These are phyloP conservation scores for Nymphalis io DNA, from an alignment of 1,140 invertebrate genomes.

Conservation along the genomic window DNA sequence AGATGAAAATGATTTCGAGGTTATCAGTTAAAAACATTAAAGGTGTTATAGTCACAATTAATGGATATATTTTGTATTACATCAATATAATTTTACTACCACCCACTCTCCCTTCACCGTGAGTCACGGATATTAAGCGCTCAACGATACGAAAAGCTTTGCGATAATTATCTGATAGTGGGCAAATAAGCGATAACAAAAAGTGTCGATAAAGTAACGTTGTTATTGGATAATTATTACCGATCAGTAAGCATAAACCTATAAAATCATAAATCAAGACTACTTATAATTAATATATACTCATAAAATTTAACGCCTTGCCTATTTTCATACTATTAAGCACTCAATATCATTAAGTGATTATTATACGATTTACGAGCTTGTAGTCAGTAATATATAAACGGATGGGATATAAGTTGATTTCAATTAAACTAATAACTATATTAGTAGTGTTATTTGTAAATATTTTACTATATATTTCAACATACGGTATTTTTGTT, in stretches of 20 bases:
- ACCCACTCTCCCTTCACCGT: not conserved
- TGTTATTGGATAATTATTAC: slow-evolving; percentile 31
- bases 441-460: no score
- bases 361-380: no score
- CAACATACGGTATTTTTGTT: not conserved
- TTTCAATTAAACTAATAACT: no score
- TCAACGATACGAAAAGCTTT: slow-evolving; percentile 30
- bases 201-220: slow-evolving; percentile 27
- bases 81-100: slow-evolving; percentile 17
- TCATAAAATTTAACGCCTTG: no score
- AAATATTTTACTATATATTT: no score
- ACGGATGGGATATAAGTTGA: no score
- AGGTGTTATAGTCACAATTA: not conserved
- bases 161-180: slow-evolving; percentile 27
- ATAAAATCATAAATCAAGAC: not conserved
- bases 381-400: no score
- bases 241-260: not conserved
- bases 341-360: no score
- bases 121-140: slow-evolving; percentile 29
- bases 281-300: no score
- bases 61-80: slow-evolving; percentile 14
- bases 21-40: no score
- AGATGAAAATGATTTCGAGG: no score
- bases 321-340: no score
- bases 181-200: slow-evolving; percentile 28